Evolutionary conservation across 1,140 invertebrate genomes (phyloP).

Genomic region (Chironomus tepperi): DNA sequence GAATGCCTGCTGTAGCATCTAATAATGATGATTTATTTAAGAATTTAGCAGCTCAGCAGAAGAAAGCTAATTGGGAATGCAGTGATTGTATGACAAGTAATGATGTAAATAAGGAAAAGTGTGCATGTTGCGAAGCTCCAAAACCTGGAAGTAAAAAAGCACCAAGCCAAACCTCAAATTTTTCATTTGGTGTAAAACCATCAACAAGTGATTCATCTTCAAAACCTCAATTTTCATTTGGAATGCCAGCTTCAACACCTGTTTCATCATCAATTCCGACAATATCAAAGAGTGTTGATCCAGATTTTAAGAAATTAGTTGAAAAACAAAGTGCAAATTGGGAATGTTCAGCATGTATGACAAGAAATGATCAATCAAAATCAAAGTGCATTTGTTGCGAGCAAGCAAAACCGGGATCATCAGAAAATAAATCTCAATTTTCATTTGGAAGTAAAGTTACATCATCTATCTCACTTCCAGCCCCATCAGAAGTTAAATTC

Average conservation of each 20-base stretch:
- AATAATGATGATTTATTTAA: not conserved
- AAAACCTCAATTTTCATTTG: conserved; percentile 34
- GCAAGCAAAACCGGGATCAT: conserved; percentile 47
- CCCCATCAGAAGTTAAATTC: conserved; percentile 38
- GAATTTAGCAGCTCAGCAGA: conserved; percentile 11
- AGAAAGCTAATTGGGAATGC: conserved; percentile 52
- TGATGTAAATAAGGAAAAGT: conserved; percentile 46
- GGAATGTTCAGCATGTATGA: conserved; percentile 58
- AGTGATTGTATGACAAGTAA: conserved; percentile 55
- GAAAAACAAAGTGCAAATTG: conserved; percentile 44
- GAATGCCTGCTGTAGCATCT: conserved; percentile 26
- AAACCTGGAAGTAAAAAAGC: conserved; percentile 38
- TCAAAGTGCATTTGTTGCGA: conserved; percentile 60
- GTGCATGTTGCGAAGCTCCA: conserved; percentile 51
- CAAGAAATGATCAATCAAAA: conserved; percentile 48
- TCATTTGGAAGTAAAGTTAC: conserved; percentile 36
- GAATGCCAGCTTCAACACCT: conserved; percentile 29
- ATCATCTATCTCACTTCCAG: conserved; percentile 29
- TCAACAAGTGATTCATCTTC: not conserved
- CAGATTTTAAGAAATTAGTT: conserved; percentile 34
- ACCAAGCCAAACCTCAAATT: conserved; percentile 33
- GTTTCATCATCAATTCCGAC: too few species aligned
- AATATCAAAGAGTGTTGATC: too few species aligned
- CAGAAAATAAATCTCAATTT: conserved; percentile 27
- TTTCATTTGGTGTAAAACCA: conserved; percentile 26